Base-by-base conservation (phyloP, 2,797 vertebrate species). In the Cuniculus paca region DNA sequence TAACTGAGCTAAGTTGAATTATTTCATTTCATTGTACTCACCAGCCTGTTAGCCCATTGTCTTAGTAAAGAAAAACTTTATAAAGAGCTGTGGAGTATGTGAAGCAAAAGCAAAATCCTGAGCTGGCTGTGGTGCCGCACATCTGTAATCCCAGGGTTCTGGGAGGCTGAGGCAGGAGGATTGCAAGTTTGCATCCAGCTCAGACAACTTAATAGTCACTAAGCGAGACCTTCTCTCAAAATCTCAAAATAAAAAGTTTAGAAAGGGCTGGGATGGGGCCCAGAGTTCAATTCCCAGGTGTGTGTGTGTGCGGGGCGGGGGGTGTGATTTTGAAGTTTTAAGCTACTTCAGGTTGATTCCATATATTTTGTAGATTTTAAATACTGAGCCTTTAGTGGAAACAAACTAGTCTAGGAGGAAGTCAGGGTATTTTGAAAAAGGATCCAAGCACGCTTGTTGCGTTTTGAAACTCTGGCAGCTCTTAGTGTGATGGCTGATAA, bases 291-390 rank as follows among this genome's bases (percentile, higher is more conserved):
- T 78, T 50, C 28, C 45, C 16, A 77, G 74, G 45, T 19, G 74
- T 48, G 24, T 48, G 13, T 48, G n/a, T 36, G 5, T 17, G 52
- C 42, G 28, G 45, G 24, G 14, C n/a, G n/a, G n/a, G n/a, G n/a
- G n/a, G n/a, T n/a, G n/a, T 45, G 14, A 2, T 65, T 83, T 22
- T 70, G n/a, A 88, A 79, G 87, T 77, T 96, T 95, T 95, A 65
- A 63, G 36, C 86, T 42, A 95, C 79, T 88, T 95, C 70, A 11
- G 2, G 10, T 81, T 92, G 56, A 88, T 72, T 89, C 4, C n/a
- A n/a, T 34, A 83, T 24, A 19, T 65, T 31, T n/a, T 81, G 2
- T 56, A 74, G 39, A 80, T 72, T 90, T 96, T 58, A 82, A 88
- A 77, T 89, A 89, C 72, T 81, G 88, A n/a, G 22, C 31, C 39